Conservation (phyloP, 1,140 invertebrate genomes). For the Aphelenchoides fujianensis region DNA sequence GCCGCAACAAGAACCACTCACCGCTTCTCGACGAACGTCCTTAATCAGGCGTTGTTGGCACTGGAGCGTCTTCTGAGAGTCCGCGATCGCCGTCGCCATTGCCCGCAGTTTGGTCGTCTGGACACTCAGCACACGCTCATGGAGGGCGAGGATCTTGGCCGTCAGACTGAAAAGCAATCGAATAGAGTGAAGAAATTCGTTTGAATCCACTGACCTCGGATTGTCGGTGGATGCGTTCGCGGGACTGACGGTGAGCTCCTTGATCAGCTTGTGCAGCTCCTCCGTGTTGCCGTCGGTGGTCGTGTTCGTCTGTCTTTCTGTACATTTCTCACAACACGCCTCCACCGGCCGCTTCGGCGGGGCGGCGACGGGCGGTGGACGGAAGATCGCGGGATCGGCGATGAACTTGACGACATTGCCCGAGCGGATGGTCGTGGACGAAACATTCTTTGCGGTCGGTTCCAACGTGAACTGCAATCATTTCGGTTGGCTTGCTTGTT, state of each 20-base stretch:
- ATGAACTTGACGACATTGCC: not conserved
- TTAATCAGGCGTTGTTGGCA: constrained; percentile 13
- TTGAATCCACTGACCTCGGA: not conserved
- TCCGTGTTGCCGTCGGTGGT: not conserved
- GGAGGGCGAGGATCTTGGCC: constrained; percentile 9
- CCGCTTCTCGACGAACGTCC: not conserved
- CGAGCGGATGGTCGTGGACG: not conserved
- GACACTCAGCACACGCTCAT: not conserved
- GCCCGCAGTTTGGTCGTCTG: not conserved
- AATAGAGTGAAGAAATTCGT: too few relatives aligned
- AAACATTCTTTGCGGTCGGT: not conserved
- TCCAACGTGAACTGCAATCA: constrained; percentile 11
- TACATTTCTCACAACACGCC: not conserved
- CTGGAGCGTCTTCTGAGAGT: constrained; percentile 14
- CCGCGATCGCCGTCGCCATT: not conserved
- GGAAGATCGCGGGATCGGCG: not conserved
- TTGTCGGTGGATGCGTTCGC: not conserved
- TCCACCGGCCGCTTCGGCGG: not conserved
- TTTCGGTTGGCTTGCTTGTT: too few relatives aligned
- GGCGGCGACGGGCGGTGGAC: not conserved
- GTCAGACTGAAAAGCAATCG: constrained; percentile 11
- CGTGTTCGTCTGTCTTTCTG: not conserved
- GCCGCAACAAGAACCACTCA: not conserved
- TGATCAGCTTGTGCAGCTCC: not conserved
- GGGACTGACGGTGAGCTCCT: not conserved